phyloP scores from a whole-genome alignment of 1,140 invertebrate genomes.

The Andricus grossulariae region DNA sequence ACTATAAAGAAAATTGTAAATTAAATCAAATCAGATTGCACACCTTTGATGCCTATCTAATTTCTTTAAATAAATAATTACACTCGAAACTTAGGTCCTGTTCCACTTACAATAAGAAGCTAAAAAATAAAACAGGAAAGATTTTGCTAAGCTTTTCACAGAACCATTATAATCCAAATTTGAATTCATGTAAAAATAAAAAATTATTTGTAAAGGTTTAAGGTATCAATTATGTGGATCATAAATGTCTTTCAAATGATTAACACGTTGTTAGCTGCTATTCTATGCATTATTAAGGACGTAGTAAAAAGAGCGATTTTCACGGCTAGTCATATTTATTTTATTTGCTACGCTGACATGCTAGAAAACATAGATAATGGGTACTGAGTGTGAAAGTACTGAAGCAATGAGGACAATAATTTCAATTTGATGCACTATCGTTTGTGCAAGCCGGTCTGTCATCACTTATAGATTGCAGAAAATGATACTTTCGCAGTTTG shows the following conservation, averaged over 20 bases:
- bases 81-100: too few species aligned
- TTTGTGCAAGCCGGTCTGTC: background rate
- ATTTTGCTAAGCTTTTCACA: too few species aligned
- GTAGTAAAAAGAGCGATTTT: background rate
- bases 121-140: too few species aligned
- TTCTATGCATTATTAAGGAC: background rate
- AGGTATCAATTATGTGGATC: background rate
- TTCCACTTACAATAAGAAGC: too few species aligned
- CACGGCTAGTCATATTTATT: background rate
- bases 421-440: background rate
- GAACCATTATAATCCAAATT: too few species aligned
- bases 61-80: too few species aligned
- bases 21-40: too few species aligned
- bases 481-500: background rate
- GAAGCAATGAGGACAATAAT: background rate
- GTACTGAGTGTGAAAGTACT: background rate
- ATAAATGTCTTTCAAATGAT: background rate
- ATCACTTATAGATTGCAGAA: background rate
- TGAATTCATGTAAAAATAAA: too few species aligned
- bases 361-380: background rate
- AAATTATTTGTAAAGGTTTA: too few species aligned
- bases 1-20: too few species aligned
- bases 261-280: background rate
- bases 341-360: background rate
- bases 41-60: too few species aligned